Base-by-base conservation (phyloP, 2,888 invertebrate species). In the Gasteruption jaculator region DNA sequence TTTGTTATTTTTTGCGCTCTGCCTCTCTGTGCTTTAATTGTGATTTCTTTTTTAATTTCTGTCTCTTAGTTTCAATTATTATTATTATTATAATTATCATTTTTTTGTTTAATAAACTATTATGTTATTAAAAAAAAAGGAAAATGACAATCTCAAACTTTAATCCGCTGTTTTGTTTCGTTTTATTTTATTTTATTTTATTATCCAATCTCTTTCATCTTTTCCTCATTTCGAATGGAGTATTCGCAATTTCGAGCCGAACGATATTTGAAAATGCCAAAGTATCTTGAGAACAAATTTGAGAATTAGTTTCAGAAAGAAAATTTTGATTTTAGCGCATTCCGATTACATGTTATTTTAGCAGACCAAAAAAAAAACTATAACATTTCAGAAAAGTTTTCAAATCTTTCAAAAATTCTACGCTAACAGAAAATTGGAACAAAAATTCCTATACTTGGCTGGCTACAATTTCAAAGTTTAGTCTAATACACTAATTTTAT, bases 71-170 rank as follows among this genome's bases (percentile, higher is more conserved):
- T 62, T 54, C 57, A 53, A 56, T 53, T 56, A 54, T 54, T 57
- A 58, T 56, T 57, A 59, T 56, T 57, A 62, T 56, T 60, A 64
- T 53, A 58, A 65, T 62, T 54, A 62, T 63, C 62, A 66, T 62
- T 51, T 63, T 65, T 65, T 63, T 61, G 65, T 65, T 67, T 63
- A 67, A 67, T 64, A 64, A 66, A 65, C 58, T 65, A 56, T 65
- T 63, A 62, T 60, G 65, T 67, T n/a, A n/a, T n/a, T 62, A 55
- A 60, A 61, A 61, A 56, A 58, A 60, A 47, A 14, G 27, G 12
- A 11, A 32, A 11, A 19, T 41, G 26, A 38, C 39, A 43, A 37
- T 36, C 38, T 39, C n/a, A 31, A 31, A 24, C 35, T 48, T 38
- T 30, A 41, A 36, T 20, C 45, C 38, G 40, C 38, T 31, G 43